phyloP scores from a whole-genome alignment of 2,888 invertebrate species.

The Morpho achilles region DNA sequence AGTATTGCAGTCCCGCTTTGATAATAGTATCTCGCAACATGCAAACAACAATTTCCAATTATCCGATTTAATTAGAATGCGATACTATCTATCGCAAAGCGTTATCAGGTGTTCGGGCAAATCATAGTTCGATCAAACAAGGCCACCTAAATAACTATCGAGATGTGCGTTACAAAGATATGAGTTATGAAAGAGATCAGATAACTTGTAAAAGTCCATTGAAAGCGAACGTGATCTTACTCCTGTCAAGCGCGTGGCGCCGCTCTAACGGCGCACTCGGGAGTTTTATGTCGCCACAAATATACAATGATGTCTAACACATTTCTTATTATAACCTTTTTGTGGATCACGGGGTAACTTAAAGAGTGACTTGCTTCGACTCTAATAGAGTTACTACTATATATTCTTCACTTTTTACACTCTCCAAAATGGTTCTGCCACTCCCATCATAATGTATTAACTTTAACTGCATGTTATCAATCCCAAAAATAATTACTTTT shows the following conservation, averaged over 20 bases:
- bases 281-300: conserved; percentile 3
- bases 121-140: conserved; percentile 47
- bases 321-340: background rate
- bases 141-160: conserved; percentile 45
- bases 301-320: background rate
- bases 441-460: no score
- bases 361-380: no score
- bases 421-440: no score
- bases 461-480: no score
- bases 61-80: conserved; percentile 20
- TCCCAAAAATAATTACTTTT: no score
- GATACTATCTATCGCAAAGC: conserved; percentile 23
- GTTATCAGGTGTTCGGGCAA: conserved; percentile 36
- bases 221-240: conserved; percentile 49
- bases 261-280: conserved; percentile 9
- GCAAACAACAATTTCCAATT: conserved; percentile 17
- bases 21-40: conserved; percentile 7
- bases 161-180: conserved; percentile 51
- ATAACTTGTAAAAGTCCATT: conserved; percentile 52
- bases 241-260: conserved; percentile 42
- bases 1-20: no score
- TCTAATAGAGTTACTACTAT: no score
- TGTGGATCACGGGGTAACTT: no score
- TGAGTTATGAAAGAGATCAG: conserved; percentile 67
- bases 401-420: no score